Conservation (phyloP, 2,113 vertebrate genomes). For the Atrichornis clamosus region DNA sequence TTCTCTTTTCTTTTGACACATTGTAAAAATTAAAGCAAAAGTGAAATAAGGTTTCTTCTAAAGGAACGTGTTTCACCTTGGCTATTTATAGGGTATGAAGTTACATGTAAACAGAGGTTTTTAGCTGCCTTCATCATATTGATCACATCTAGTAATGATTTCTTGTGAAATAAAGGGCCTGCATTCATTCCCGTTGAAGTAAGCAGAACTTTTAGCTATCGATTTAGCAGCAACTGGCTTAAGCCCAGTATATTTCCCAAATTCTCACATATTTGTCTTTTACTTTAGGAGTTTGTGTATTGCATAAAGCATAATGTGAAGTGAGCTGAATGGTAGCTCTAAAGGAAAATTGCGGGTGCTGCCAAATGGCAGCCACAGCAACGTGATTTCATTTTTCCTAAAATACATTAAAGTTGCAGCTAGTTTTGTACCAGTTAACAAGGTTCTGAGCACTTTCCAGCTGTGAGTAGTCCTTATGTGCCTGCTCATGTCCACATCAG, state of each 20-base stretch:
- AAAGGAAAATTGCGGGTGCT: background rate
- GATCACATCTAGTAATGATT: background rate
- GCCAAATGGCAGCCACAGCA: background rate
- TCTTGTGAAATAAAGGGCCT: background rate
- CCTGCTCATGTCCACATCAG: background rate
- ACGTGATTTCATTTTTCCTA: background rate
- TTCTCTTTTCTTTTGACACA: background rate
- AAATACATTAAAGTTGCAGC: background rate
- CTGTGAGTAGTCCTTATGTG: background rate
- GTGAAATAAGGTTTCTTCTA: background rate
- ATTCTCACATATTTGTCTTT: background rate
- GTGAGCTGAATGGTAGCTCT: background rate
- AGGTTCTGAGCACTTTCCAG: conserved; percentile 16
- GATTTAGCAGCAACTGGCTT: background rate
- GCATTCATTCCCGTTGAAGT: background rate
- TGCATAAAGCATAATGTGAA: background rate
- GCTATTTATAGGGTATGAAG: background rate
- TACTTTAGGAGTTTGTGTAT: background rate
- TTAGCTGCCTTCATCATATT: background rate
- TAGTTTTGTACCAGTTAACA: background rate
- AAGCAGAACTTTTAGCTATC: background rate
- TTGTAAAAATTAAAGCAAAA: background rate
- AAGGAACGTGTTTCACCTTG: background rate
- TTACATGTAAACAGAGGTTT: background rate
- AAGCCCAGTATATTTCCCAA: background rate